A percentile compares a stretch with the other conserved stretches of the same genome.
These are phyloP conservation scores for Apotomis turbidana DNA, from an alignment of 2,888 invertebrate genomes.

Conservation along the genomic window DNA sequence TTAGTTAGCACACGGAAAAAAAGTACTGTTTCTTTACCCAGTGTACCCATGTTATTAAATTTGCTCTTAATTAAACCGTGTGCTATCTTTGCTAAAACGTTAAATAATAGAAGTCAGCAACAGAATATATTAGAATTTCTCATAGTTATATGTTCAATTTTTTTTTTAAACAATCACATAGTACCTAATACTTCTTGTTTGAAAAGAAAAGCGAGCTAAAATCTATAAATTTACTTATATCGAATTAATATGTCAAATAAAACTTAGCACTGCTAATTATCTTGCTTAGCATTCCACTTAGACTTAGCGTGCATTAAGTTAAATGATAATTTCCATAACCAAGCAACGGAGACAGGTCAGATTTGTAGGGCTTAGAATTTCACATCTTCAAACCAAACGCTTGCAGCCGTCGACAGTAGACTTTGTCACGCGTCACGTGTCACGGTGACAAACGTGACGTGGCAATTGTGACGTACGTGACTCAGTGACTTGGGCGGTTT, in stretches of 20 bases:
- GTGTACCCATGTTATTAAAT: no score
- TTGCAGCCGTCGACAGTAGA: conserved; percentile 32
- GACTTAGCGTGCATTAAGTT: background rate
- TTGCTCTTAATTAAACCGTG: no score
- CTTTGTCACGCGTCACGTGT: conserved; percentile 33
- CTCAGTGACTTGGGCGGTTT: conserved; percentile 10
- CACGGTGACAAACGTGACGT: conserved; percentile 35
- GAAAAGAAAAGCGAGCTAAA: no score
- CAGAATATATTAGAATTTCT: no score
- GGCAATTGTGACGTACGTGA: conserved; percentile 36
- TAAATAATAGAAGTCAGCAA: no score
- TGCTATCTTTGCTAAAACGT: no score
- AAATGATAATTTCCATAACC: conserved; percentile 20
- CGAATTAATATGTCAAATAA: background rate
- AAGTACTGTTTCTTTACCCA: no score
- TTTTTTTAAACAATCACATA: no score
- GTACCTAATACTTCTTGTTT: no score
- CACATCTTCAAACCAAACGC: conserved; percentile 21
- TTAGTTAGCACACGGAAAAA: no score
- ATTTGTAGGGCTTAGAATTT: conserved; percentile 26
- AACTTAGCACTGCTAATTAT: background rate
- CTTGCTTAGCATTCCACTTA: background rate
- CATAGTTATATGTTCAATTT: no score
- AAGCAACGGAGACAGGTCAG: conserved; percentile 15
- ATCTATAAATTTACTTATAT: background rate